Evolutionary conservation across 2,113 vertebrate species (phyloP), one percentile per base, ranked within the genome.

Genomic region (Esox niger): DNA sequence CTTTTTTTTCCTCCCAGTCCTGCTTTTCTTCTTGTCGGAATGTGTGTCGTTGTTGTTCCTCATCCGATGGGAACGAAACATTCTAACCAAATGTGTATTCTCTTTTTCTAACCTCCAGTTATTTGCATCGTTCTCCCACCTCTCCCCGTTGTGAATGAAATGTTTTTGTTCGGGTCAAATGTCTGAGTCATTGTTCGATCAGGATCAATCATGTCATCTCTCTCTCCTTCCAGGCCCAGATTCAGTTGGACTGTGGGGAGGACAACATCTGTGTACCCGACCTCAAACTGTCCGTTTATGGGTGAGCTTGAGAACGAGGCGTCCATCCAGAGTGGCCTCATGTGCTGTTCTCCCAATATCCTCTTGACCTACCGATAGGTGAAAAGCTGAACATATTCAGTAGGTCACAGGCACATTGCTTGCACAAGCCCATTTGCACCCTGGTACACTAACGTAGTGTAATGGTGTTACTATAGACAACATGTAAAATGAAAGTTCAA

Each of bases 191-290:
- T 17, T 43, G 38, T 43, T 43, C 15, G 3, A 43, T n/a, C n/a
- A n/a, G n/a, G n/a, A n/a, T n/a, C n/a, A n/a, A n/a, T n/a, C n/a
- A n/a, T n/a, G n/a, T n/a, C n/a, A n/a, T 30, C 0, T 64, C 13
- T 1, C 49, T 66, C 63, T 54, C 29, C 33, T 9, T 78, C 73
- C 6, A 95, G 94, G 93, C 91, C 61, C 92, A 94, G 74, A 95
- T 95, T 75, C 84, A 93, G 73, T 90, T 95, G 6, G 94, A 95
- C 69, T 95, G 94, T 13, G 94, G 94, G 6, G 93, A 94, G 32
- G 93, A 95, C 87, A 95, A 95, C 75, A 89, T 95, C 84, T 95
- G 94, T 64, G 93, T 95, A 29, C 94, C 94, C 20, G 92, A 94
- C 79, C 88, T 95, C 1, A 88, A 93, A 69, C 89, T 95, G 66